Percentiles rank a stretch among this genome's conserved stretches.
Conservation (phyloP, 2,113 vertebrate species). For the Eclectus roratus region DNA sequence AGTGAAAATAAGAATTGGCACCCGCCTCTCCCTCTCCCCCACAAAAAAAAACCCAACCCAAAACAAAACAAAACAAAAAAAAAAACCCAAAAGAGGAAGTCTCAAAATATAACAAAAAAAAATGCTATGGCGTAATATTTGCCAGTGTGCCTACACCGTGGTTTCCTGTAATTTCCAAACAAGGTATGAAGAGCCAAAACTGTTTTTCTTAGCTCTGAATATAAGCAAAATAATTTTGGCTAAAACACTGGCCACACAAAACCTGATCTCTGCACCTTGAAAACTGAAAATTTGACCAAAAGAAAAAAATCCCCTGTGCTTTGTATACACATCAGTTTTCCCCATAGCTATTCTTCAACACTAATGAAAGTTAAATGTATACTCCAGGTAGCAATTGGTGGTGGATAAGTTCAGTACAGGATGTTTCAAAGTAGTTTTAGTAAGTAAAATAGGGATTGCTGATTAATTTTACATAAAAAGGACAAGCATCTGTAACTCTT, state of each 20-base stretch:
- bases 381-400: not conserved
- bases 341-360: not conserved
- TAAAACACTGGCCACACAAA: not conserved
- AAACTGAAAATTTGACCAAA: not conserved
- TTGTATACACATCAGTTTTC: not conserved
- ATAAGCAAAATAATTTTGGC: not conserved
- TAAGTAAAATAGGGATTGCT: not conserved
- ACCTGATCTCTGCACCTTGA: not conserved
- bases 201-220: not conserved
- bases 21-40: not conserved
- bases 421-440: not conserved
- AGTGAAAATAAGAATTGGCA: not conserved
- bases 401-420: rapidly evolving
- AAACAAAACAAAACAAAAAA: not conserved
- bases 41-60: not conserved
- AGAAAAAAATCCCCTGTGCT: not conserved
- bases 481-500: not conserved
- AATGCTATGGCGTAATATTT: not conserved
- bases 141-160: not conserved
- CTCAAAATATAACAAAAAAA: not conserved
- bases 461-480: not conserved
- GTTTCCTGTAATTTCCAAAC: conserved; percentile 20
- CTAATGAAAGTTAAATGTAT: not conserved
- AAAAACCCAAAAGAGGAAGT: not conserved
- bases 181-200: not conserved